Base-by-base conservation (phyloP, 2,888 invertebrate genomes). In the Timema podura region DNA sequence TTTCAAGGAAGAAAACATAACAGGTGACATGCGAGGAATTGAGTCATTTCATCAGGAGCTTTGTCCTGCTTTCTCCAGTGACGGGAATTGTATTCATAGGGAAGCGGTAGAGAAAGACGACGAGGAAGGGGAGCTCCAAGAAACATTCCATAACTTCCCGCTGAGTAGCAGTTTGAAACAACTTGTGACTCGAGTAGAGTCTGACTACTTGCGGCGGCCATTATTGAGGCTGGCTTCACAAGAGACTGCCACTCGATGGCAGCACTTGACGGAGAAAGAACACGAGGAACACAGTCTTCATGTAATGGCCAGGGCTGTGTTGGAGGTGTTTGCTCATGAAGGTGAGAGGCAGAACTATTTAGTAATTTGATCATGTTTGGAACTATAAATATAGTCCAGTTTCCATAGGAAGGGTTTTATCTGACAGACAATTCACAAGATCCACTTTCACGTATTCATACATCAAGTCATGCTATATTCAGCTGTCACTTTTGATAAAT, bases 201-300 rank as follows among this genome's bases (percentile, higher is more conserved):
- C 11, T 13, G 74, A 79, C 59, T 86, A 86, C 76, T 80, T 91
- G 71, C 83, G 80, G 64, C 81, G 87, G 45, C 88, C 91, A 0
- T 91, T 92, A 80, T 79, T 92, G 77, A 85, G 92, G 75, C 77
- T 92, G 70, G 91, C 90, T 2, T 88, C 90, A 67, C 92, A 92
- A 77, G 87, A 89, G 75, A 85, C 87, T 0, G 81, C 82, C n/a
- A 78, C 81, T 8, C 81, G 82, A 54, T 88, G 87, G 82, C 79
- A 79, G 46, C 78, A 82, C 54, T 83, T 85, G 79, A 80, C 83
- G 65, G 78, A 81, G 67, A 74, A 78, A 1, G 79, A 83, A 9
- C 87, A 87, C 75, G 67, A 82, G 5, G 72, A 75, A 44, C 86
- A 86, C 78, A 83, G 88, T 76, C 80, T 86, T 71, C 81, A 83